These are phyloP conservation scores for Brachylomia viminalis DNA, from an alignment of 2,888 invertebrate genomes.

Conservation along the genomic window DNA sequence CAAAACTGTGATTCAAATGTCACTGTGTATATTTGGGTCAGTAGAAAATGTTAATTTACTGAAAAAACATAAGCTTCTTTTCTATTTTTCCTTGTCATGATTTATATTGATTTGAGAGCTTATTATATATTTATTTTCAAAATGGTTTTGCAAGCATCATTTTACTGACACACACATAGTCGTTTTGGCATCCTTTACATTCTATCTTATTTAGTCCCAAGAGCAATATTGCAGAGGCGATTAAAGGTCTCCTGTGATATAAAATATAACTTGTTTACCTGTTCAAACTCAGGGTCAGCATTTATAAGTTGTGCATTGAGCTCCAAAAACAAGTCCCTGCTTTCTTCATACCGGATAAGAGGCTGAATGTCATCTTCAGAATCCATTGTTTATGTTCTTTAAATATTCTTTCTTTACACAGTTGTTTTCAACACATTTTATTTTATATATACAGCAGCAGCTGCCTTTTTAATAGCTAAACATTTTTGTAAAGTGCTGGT, in stretches of 20 bases:
- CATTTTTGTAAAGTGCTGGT: not conserved
- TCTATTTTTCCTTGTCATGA: not conserved
- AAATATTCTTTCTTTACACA: conserved; percentile 31
- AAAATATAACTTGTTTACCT: conserved; percentile 75
- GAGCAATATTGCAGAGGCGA: not conserved
- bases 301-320: conserved; percentile 76
- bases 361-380: conserved; percentile 84
- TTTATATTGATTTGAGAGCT: not conserved
- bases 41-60: not conserved
- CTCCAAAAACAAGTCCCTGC: conserved; percentile 70
- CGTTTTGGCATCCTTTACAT: not conserved
- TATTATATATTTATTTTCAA: not conserved
- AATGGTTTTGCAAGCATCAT: not conserved
- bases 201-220: not conserved
- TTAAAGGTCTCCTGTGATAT: not conserved
- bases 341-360: conserved; percentile 79
- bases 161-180: no score
- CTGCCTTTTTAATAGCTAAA: conserved; percentile 8
- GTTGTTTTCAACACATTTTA: conserved; percentile 23
- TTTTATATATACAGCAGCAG: conserved; percentile 8
- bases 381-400: conserved; percentile 72
- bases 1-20: no score
- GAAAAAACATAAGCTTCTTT: not conserved
- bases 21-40: not conserved
- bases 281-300: conserved; percentile 83